Evolutionary conservation across 2,888 invertebrate species (phyloP), one percentile per base, ranked within the genome.

Genomic region (Leptogaster cylindrica): DNA sequence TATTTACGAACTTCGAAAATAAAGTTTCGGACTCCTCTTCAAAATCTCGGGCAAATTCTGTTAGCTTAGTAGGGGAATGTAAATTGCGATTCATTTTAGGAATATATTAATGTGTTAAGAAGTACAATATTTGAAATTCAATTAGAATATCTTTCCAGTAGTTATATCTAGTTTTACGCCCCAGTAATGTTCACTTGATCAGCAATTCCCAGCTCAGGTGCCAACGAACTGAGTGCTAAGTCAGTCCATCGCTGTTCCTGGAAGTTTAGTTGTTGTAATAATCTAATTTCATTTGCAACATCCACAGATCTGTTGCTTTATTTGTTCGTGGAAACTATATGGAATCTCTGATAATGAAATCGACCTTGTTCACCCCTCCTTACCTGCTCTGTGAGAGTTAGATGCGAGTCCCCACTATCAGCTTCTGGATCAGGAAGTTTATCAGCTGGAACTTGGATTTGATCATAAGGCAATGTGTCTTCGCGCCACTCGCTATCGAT

Each of bases 361-460:
- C n/a, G n/a, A n/a, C n/a, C n/a, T n/a, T n/a, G n/a, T n/a, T n/a
- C n/a, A n/a, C n/a, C n/a, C n/a, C n/a, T n/a, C n/a, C 20, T 46
- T 16, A 46, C 46, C 77, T 91, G 92, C 79, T 97, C 95, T 77
- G 90, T 91, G 5, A 96, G 82, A 0, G 95, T 95, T 77, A 95
- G 87, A 76, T 92, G 92, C 2, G 93, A 90, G 82, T 95, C 95
- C 18, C 92, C 94, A 73, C 91, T 92, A 79, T 97, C 96, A 1
- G 94, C 92, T 79, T 94, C 94, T 0, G 93, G 93, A 83, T 97
- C 96, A 1, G 96, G 93, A 55, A 97, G 83, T 82, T 96, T 95
- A 76, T 90, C 88, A 55, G 89, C 79, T 2, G 96, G 96, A 4
- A 97, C 95, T 64, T 82, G 77, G 73, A 92, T 92, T 76, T 95